Base-by-base conservation (phyloP, 1,140 invertebrate genomes). In the Dreissena rostriformis region DNA sequence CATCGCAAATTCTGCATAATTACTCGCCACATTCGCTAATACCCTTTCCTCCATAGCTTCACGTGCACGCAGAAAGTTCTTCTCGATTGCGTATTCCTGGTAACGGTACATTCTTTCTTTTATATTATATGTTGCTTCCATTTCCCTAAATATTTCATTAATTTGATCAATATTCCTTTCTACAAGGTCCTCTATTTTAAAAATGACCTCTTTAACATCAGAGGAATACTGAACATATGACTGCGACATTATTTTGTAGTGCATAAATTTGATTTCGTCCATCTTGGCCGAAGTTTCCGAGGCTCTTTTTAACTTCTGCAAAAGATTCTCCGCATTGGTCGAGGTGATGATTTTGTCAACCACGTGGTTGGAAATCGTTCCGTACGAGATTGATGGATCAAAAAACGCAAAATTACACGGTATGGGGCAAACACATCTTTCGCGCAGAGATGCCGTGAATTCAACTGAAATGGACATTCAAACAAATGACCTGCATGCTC, bases 11-110 rank as follows among this genome's bases (percentile, higher is more conserved):
- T 74, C 72, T n/a, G 71, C 63, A 76, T 63, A 86, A n/a, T 57
- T 76, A 55, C 63, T 76, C 19, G 75, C 65, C 17, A 86, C 65
- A 63, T 81, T 72, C 11, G n/a, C 66, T 11, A 85, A 57, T 6
- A 84, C 86, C 22, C 83, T 66, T 83, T 87, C 86, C 51, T 87
- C 86, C 86, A 87, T 87, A 5, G 80, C 86, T 26, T 82, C 74
- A n/a, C 83, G 39, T 0, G 67, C 83, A 6, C 86, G 66, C 57
- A 85, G 19, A 53, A 87, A 87, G 77, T 86, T 83, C 67, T 87
- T 87, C 63, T 79, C 63, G 6, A 78, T 67, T 10, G 72, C 73
- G 53, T 85, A 85, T 55, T 72, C 55, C 39, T 87, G 86, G 49
- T 75, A 87, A 10, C 65, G 53, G 29, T 82, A 85, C 19, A 87